phyloP scores from a whole-genome alignment of 2,888 invertebrate species.

The Antheraea assamensis region DNA sequence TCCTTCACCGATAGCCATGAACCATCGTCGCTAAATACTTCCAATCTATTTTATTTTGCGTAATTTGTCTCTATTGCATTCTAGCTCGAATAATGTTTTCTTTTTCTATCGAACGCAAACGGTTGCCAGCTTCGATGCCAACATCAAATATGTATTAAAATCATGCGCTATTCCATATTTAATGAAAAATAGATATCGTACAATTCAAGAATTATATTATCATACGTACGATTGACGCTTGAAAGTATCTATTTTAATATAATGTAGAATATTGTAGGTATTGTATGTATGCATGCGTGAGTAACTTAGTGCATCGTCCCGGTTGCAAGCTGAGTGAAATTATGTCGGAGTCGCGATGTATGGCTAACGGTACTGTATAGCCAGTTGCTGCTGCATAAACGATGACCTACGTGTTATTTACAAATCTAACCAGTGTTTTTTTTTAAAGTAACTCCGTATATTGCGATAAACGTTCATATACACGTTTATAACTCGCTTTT shows the following conservation, averaged over 20 bases:
- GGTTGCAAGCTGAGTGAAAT: constrained; percentile 55
- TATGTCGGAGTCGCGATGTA: constrained; percentile 56
- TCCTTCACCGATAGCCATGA: not conserved
- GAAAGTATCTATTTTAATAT: not conserved
- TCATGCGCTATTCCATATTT: too few relatives aligned
- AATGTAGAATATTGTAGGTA: constrained; percentile 6
- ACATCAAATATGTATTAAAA: too few relatives aligned
- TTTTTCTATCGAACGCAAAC: too few relatives aligned
- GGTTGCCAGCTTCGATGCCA: too few relatives aligned
- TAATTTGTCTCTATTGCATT: too few relatives aligned
- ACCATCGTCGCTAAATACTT: not conserved
- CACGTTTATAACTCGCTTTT: not conserved
- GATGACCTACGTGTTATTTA: constrained; percentile 38
- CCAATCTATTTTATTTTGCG: not conserved
- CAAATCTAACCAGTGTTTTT: constrained; percentile 51
- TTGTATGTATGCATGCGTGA: constrained; percentile 26
- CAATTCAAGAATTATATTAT: not conserved
- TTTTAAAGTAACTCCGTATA: constrained; percentile 34
- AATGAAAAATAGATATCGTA: too few relatives aligned
- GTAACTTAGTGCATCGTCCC: constrained; percentile 44
- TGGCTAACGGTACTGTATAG: constrained; percentile 65
- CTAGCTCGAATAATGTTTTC: too few relatives aligned
- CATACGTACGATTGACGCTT: not conserved
- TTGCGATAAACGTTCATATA: constrained; percentile 41
- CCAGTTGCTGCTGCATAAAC: constrained; percentile 60